Evolutionary conservation across 1,140 invertebrate species (phyloP).

Genomic region (Diorhabda sublineata): DNA sequence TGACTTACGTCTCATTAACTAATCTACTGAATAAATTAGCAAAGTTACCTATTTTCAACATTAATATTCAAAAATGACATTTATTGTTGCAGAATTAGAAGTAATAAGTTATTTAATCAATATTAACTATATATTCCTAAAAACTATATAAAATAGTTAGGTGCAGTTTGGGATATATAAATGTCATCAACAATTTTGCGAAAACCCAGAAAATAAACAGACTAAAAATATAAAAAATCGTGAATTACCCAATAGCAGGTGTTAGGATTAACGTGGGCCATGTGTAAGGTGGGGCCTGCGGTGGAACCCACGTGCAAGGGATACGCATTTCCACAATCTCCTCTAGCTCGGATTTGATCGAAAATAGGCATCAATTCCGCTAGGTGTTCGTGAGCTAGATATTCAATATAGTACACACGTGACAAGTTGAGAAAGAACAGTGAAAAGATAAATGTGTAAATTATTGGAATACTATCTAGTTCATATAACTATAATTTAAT

Average conservation of each 20-base stretch:
- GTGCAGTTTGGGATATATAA: too few species aligned
- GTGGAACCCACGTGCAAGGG: conserved; percentile 72
- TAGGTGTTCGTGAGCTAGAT: conserved; percentile 83
- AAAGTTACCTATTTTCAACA: too few species aligned
- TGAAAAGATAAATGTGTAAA: conserved; percentile 4
- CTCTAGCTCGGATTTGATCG: conserved; percentile 82
- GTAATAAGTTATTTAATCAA: too few species aligned
- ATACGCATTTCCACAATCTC: conserved; percentile 82
- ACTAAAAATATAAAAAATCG: conserved; percentile 10
- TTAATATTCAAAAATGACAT: too few species aligned
- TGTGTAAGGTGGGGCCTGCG: conserved; percentile 46
- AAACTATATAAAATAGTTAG: too few species aligned
- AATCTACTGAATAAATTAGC: too few species aligned
- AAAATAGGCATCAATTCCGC: conserved; percentile 90
- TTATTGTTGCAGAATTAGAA: too few species aligned
- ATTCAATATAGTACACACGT: conserved; percentile 18
- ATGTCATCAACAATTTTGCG: background rate
- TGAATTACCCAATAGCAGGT: conserved; percentile 65
- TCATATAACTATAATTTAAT: too few species aligned
- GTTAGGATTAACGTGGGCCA: conserved; percentile 48
- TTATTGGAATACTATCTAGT: background rate
- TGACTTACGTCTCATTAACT: too few species aligned
- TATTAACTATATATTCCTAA: too few species aligned
- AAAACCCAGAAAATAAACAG: background rate
- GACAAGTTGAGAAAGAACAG: conserved; percentile 7